Evolutionary conservation across 2,888 invertebrate genomes (phyloP).

Genomic region (Tiphia femorata): DNA sequence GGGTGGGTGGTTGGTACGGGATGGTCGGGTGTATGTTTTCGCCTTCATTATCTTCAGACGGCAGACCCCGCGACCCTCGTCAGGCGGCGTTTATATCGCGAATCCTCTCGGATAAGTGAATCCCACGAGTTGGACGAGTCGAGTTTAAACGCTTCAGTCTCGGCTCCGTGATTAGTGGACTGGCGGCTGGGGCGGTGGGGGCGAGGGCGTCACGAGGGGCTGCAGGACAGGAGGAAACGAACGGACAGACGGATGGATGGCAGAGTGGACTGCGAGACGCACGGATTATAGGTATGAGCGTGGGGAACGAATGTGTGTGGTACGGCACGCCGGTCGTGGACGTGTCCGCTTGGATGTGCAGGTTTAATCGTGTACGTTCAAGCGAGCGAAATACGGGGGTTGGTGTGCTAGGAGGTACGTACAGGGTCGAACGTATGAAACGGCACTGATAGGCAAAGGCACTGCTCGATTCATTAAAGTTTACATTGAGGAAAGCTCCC

Average conservation of each 20-base stretch:
- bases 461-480: constrained; percentile 36
- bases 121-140: constrained; percentile 20
- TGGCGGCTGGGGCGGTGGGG: constrained; percentile 14
- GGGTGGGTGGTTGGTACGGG: constrained; percentile 1
- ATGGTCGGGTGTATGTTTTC: constrained; percentile 19
- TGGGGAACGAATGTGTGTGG: too few relatives aligned
- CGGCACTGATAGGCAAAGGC: constrained; percentile 22
- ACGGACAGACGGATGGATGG: constrained; percentile 6
- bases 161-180: constrained; percentile 23
- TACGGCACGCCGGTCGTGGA: not conserved
- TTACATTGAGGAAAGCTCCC: constrained; percentile 39
- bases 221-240: not conserved
- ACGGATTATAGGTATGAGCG: constrained; percentile 10
- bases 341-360: not conserved
- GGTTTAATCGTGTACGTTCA: not conserved
- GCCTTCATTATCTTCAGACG: constrained; percentile 27
- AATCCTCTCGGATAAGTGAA: constrained; percentile 33
- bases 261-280: constrained; percentile 1
- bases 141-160: constrained; percentile 27
- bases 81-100: constrained; percentile 29
- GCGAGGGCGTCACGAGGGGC: constrained; percentile 12
- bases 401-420: not conserved
- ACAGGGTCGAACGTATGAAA: constrained; percentile 6
- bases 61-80: constrained; percentile 32
- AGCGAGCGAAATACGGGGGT: not conserved